phyloP scores from a whole-genome alignment of 2,113 vertebrate species.

The Aptenodytes forsteri region DNA sequence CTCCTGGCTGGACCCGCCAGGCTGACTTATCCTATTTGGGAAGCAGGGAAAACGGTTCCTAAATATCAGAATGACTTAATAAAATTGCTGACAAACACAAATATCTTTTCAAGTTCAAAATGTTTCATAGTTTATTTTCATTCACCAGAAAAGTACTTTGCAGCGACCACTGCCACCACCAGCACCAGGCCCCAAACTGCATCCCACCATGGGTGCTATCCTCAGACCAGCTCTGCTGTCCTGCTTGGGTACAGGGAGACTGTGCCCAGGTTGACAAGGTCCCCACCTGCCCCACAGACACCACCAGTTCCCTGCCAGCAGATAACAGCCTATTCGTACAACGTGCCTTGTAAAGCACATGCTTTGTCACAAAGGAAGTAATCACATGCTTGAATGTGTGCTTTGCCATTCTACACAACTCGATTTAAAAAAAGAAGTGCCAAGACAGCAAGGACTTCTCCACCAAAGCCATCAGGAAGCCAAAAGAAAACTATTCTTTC shows the following conservation, averaged over 20 bases:
- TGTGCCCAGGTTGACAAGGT: not conserved
- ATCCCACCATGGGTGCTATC: not conserved
- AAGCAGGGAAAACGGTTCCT: accelerated
- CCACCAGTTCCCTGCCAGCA: not conserved
- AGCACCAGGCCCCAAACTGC: not conserved
- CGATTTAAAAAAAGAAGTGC: not conserved
- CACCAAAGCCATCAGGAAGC: not conserved
- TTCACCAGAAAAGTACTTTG: not conserved
- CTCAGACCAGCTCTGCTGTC: not conserved
- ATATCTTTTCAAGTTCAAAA: not conserved
- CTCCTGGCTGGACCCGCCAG: not conserved
- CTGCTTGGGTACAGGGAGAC: not conserved
- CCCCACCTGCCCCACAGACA: not conserved
- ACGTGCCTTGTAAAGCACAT: accelerated
- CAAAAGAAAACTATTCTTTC: not conserved
- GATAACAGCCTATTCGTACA: not conserved
- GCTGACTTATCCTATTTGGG: not conserved
- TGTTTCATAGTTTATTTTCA: not conserved
- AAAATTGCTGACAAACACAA: not conserved
- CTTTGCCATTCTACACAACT: not conserved
- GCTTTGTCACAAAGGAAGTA: not conserved
- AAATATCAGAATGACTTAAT: not conserved
- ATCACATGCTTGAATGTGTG: accelerated
- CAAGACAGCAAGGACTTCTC: not conserved
- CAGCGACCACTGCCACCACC: not conserved